Evolutionary conservation across 2,113 vertebrate genomes (phyloP).

Genomic region (Pomatorhinus ruficollis): DNA sequence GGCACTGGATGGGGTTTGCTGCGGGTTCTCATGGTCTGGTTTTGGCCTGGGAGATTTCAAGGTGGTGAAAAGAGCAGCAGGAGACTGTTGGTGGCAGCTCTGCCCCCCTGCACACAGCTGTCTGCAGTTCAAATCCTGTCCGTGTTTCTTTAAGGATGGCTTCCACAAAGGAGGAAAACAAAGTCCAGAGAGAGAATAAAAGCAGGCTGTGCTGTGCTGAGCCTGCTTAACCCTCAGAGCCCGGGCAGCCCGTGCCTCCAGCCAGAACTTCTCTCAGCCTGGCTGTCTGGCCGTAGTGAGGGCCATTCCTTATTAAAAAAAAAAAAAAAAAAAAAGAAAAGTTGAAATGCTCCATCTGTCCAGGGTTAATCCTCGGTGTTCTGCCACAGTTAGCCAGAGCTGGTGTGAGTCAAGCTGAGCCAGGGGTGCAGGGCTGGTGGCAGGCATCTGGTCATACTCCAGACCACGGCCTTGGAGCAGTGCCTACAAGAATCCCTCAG

Average conservation of each 20-base stretch:
- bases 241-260: background rate
- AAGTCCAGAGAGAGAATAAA: conserved; percentile 12
- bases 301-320: background rate
- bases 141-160: background rate
- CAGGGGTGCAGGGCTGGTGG: background rate
- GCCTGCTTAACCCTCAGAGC: conserved; percentile 16
- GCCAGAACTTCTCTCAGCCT: background rate
- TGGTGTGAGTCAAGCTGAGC: background rate
- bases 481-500: background rate
- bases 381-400: background rate
- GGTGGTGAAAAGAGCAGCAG: background rate
- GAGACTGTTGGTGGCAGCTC: background rate
- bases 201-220: background rate
- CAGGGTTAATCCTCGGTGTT: background rate
- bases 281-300: background rate
- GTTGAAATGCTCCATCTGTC: background rate
- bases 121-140: background rate
- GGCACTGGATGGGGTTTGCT: background rate
- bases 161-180: background rate
- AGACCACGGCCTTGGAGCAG: background rate
- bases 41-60: background rate
- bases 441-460: background rate
- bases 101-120: background rate
- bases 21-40: background rate
- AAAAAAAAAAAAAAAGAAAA: background rate